Percentiles rank a stretch among this genome's conserved stretches.
Conservation (phyloP, 2,888 invertebrate genomes). For the Ennomos erosarius region DNA sequence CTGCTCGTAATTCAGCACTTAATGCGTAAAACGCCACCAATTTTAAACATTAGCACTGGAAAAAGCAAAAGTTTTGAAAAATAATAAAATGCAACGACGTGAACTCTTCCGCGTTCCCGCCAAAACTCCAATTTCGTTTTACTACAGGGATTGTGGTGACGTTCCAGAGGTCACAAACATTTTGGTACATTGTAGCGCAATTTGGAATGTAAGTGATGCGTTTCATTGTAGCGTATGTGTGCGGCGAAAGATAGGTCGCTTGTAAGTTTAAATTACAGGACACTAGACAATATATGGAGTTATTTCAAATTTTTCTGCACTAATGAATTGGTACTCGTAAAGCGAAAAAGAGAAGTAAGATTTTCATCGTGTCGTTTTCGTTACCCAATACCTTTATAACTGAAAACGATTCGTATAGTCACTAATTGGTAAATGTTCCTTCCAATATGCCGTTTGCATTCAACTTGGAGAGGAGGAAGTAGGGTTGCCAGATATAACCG, state of each 20-base stretch:
- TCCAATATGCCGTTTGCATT: not conserved
- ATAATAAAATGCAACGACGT: too few species aligned
- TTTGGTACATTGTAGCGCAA: constrained; percentile 48
- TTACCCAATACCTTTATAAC: not conserved
- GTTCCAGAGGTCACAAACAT: constrained; percentile 43
- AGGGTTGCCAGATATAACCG: too few species aligned
- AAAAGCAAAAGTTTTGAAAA: too few species aligned
- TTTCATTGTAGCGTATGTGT: constrained; percentile 41
- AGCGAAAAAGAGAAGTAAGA: too few species aligned
- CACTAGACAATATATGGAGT: constrained; percentile 7
- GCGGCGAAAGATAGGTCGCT: constrained; percentile 34
- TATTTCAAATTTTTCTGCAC: constrained; percentile 9
- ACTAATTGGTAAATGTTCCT: constrained; percentile 18
- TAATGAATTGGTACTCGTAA: too few species aligned
- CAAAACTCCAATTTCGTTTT: constrained; percentile 45
- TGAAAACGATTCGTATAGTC: not conserved
- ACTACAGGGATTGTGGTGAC: constrained; percentile 44
- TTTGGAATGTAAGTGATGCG: constrained; percentile 49
- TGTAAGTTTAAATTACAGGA: constrained; percentile 22
- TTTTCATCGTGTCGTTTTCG: too few species aligned
- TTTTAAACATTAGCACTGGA: too few species aligned
- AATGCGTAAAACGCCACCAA: too few species aligned
- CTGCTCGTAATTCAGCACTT: too few species aligned
- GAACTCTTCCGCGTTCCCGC: too few species aligned
- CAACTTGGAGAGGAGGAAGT: not conserved